A percentile compares a stretch with the other conserved stretches of the same genome.
phyloP scores from a whole-genome alignment of 2,888 invertebrate genomes.

The Protula sp. region DNA sequence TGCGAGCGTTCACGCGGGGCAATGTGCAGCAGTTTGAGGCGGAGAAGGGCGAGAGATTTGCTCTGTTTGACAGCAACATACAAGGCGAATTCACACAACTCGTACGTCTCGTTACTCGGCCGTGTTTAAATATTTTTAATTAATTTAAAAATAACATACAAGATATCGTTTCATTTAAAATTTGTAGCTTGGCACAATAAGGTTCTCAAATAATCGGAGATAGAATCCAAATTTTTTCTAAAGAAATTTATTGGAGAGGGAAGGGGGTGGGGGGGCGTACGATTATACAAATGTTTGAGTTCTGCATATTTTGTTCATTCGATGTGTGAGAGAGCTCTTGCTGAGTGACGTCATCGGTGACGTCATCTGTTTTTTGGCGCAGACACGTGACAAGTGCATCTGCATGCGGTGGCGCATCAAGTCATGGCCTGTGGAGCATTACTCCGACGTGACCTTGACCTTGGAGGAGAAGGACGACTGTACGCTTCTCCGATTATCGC shows the following conservation, averaged over 20 bases:
- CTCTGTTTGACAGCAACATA: conserved; percentile 87
- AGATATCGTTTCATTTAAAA: no score
- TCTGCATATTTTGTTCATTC: no score
- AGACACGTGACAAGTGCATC: no score
- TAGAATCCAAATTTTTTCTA: no score
- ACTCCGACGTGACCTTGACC: conserved; percentile 77
- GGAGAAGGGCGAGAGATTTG: conserved; percentile 79
- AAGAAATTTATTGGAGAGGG: no score
- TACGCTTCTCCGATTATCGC: conserved; percentile 75
- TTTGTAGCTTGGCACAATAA: no score
- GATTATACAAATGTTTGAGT: no score
- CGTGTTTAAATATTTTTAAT: background rate
- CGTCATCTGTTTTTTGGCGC: no score
- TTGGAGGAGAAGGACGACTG: conserved; percentile 84
- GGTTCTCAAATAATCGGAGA: no score
- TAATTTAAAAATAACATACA: background rate
- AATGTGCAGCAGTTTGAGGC: conserved; percentile 74
- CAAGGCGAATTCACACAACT: conserved; percentile 81
- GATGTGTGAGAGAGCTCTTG: no score
- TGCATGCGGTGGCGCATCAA: conserved; percentile 88
- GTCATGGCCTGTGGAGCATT: conserved; percentile 88
- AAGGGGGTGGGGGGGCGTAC: no score
- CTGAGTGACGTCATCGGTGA: no score
- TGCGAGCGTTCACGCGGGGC: conserved; percentile 78
- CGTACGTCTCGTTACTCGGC: conserved; percentile 50